phyloP scores from a whole-genome alignment of 2,888 invertebrate species.

The Heteromyza rotundicornis region DNA sequence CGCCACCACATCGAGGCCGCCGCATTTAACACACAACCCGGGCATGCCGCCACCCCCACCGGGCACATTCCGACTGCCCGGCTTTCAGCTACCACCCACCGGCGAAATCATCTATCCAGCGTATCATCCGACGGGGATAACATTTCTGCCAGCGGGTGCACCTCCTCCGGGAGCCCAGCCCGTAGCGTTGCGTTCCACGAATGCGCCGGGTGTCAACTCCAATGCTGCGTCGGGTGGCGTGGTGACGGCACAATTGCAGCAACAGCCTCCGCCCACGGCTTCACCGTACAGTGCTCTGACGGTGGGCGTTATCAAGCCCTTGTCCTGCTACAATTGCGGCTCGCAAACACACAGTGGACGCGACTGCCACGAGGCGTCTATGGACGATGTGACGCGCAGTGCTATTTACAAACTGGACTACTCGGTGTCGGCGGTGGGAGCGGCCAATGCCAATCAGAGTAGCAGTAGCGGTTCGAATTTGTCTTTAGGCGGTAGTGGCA shows the following conservation, averaged over 20 bases:
- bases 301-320: constrained; percentile 42
- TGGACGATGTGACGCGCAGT: constrained; percentile 87
- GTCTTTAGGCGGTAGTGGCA: background rate
- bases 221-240: constrained; percentile 40
- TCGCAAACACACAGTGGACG: constrained; percentile 80
- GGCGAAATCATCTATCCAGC: constrained; percentile 67
- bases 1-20: constrained; percentile 46
- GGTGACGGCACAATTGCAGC: constrained; percentile 42
- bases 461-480: constrained; percentile 14
- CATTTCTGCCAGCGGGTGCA: constrained; percentile 45
- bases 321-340: constrained; percentile 92
- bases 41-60: constrained; percentile 46
- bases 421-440: constrained; percentile 47
- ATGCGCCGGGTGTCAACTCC: constrained; percentile 29
- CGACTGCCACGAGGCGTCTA: constrained; percentile 89
- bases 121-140: constrained; percentile 47
- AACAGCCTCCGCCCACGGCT: constrained; percentile 41
- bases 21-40: constrained; percentile 53
- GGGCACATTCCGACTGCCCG: constrained; percentile 54
- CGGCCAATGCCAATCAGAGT: constrained; percentile 33
- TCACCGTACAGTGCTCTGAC: constrained; percentile 50
- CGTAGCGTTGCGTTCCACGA: constrained; percentile 27
- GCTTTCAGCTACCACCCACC: constrained; percentile 63
- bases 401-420: constrained; percentile 74
- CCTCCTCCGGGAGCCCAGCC: constrained; percentile 46